Conservation (phyloP, 2,113 vertebrate genomes). For the Rhinolophus ferrumequinum region DNA sequence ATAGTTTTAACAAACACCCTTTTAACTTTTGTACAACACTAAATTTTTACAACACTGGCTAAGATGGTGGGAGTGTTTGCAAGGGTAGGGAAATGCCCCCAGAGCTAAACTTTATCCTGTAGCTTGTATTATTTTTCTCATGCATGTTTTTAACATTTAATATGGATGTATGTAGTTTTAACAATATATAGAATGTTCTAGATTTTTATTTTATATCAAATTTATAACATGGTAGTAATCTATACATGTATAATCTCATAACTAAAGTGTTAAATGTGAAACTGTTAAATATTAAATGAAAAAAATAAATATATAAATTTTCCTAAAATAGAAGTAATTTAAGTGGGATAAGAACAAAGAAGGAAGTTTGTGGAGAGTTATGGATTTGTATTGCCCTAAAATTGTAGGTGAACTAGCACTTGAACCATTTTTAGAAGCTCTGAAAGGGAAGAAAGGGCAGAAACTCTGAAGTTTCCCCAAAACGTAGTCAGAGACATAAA, state of each 20-base stretch:
- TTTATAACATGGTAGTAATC: background rate
- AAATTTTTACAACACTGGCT: background rate
- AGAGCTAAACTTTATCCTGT: background rate
- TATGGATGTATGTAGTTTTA: background rate
- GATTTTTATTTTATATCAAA: background rate
- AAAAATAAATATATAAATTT: background rate
- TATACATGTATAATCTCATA: background rate
- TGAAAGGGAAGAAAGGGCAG: background rate
- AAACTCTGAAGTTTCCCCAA: background rate
- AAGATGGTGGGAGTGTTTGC: background rate
- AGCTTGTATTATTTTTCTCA: background rate
- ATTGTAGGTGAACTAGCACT: background rate
- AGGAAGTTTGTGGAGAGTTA: background rate
- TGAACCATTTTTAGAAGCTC: background rate
- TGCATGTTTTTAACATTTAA: background rate
- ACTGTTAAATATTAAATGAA: background rate
- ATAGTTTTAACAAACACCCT: background rate
- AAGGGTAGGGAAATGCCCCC: background rate
- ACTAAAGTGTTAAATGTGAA: background rate
- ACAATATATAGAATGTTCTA: background rate
- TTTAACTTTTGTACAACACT: background rate
- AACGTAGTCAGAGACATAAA: background rate
- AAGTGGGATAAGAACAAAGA: background rate
- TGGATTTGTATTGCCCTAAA: background rate
- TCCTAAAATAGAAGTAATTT: conserved; percentile 10